These are phyloP conservation scores for Nicator chloris DNA, from an alignment of 2,113 vertebrate species.

Conservation along the genomic window DNA sequence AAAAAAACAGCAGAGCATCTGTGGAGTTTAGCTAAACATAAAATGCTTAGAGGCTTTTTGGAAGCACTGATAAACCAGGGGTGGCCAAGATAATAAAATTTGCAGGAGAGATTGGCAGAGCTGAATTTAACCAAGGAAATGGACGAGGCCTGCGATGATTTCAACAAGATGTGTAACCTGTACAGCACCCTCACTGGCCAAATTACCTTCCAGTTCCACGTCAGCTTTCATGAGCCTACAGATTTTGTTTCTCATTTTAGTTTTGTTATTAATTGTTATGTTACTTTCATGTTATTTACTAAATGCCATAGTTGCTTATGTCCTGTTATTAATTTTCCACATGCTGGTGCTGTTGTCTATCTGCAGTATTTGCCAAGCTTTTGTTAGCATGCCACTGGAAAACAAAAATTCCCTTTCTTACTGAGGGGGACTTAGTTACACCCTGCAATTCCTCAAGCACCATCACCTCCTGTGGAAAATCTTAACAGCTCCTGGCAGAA, in stretches of 20 bases:
- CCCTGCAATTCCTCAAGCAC: background rate
- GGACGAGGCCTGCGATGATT: background rate
- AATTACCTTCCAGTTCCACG: background rate
- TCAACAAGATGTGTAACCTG: background rate
- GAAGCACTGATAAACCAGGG: background rate
- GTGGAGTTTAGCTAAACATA: background rate
- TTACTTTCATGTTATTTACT: background rate
- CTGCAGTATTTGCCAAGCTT: background rate
- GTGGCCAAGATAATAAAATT: background rate
- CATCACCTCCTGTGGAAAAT: background rate
- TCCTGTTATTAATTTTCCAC: background rate
- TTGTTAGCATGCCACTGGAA: background rate
- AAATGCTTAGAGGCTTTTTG: background rate
- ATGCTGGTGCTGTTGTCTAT: background rate
- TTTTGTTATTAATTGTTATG: background rate
- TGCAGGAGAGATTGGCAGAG: background rate
- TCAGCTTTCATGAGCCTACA: background rate
- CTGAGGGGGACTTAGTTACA: background rate
- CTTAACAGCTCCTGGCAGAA: background rate
- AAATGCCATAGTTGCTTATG: background rate
- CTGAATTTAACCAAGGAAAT: background rate
- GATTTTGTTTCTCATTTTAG: background rate
- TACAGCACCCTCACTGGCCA: background rate
- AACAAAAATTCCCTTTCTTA: background rate
- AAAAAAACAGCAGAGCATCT: background rate